Evolutionary conservation across 2,113 vertebrate species (phyloP), one percentile per base, ranked within the genome.

Genomic region (Osmerus eperlanus): DNA sequence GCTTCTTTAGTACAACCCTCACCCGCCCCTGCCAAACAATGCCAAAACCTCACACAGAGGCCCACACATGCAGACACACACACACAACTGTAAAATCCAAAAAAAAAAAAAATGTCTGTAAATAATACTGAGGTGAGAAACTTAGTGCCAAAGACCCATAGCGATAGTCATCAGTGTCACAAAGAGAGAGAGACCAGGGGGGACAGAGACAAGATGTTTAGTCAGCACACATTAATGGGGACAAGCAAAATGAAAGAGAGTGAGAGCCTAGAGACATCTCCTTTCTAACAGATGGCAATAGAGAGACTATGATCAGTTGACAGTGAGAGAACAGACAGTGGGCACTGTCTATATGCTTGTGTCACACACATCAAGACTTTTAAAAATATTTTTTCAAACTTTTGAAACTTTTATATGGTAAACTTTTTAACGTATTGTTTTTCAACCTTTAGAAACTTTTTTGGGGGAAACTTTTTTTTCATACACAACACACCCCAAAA

Each of bases 171-270:
- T 18, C 54, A 56, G 15, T 56, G 54, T 56, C 54, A 12, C 7
- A 25, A 1, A 12, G 75, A 55, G 62, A 12, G 9, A 70, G 53
- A 29, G 71, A 70, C 73, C 62, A 71, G 79, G 59, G 61, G 61
- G 61, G 36, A 60, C 72, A 82, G 66, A 67, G 69, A 67, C 63
- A 73, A 67, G 65, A 73, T 71, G n/a, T 3, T 36, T 19, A 72
- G 2, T 62, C 41, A 72, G 71, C 72, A 72, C 19, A 67, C 60
- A 71, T 21, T 59, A 23, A 23, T 59, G 58, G 58, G 69, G 73
- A 80, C 68, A 62, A 79, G 75, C 78, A 71, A 70, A 65, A 21
- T 52, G 7, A 69, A 68, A 69, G 52, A 41, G 25, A 41, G 67
- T 63, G 52, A 21, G 19, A 51, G 60, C 70, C 55, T 63, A 16